Conservation (phyloP, 2,113 vertebrate genomes). For the Erythrocercus mccallii region DNA sequence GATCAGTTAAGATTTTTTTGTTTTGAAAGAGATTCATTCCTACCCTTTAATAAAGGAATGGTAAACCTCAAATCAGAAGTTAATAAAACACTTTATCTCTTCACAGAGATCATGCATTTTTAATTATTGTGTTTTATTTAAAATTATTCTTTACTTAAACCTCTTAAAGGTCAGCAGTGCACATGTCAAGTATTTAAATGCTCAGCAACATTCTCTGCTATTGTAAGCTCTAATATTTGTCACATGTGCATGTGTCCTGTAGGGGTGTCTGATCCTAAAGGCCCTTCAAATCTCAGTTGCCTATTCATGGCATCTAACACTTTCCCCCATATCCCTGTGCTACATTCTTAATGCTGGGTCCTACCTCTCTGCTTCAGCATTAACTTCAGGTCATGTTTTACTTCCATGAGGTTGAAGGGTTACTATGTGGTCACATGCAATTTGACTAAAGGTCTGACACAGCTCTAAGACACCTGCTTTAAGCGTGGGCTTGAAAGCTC, state of each 20-base stretch:
- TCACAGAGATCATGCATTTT: neutral
- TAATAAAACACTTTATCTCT: neutral
- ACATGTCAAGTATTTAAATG: neutral
- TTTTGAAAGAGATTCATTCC: neutral
- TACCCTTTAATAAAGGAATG: neutral
- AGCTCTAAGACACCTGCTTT: neutral
- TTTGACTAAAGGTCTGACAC: neutral
- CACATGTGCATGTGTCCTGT: rapidly evolving
- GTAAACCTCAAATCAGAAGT: neutral
- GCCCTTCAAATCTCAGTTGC: neutral
- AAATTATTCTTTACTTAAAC: neutral
- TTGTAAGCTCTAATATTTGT: neutral
- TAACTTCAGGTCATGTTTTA: neutral
- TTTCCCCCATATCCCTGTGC: neutral
- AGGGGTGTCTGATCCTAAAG: neutral
- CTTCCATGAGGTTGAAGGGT: neutral
- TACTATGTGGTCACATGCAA: neutral
- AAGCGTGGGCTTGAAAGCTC: neutral
- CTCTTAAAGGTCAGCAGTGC: neutral
- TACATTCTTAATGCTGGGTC: neutral
- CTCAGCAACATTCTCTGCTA: neutral
- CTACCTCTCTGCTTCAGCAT: neutral
- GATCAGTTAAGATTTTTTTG: neutral
- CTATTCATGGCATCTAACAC: neutral
- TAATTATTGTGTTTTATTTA: neutral